phyloP scores from a whole-genome alignment of 2,888 invertebrate species.

The Sipunculus nudus region DNA sequence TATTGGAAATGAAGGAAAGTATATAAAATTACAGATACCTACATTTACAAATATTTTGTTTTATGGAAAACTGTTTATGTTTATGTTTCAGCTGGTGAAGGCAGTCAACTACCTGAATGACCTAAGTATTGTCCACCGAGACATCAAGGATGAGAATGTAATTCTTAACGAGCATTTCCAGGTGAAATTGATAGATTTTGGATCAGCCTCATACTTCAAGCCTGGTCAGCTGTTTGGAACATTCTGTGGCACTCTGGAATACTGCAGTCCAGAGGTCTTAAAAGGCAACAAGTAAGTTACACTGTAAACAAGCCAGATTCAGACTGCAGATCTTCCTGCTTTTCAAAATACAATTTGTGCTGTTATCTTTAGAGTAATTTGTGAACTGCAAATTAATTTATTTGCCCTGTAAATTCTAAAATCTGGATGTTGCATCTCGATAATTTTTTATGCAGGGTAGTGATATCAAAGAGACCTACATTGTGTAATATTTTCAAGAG shows the following conservation, averaged over 20 bases:
- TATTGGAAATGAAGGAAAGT: no score
- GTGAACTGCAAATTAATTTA: no score
- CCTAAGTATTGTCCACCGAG: constrained; percentile 76
- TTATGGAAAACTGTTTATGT: not conserved
- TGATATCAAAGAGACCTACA: no score
- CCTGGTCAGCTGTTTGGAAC: constrained; percentile 76
- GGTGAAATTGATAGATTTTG: constrained; percentile 81
- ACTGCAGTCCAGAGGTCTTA: constrained; percentile 80
- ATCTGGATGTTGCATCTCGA: no score
- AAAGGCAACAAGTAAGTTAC: constrained; percentile 74
- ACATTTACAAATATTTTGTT: not conserved
- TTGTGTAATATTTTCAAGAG: no score
- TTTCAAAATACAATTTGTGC: no score
- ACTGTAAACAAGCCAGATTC: no score
- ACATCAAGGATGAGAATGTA: constrained; percentile 81
- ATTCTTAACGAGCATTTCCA: constrained; percentile 78
- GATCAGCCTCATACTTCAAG: constrained; percentile 75
- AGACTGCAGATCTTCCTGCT: no score
- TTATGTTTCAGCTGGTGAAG: constrained; percentile 72
- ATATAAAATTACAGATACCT: not conserved
- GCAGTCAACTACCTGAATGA: constrained; percentile 77
- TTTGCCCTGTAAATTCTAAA: no score
- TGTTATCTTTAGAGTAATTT: no score
- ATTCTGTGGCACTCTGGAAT: constrained; percentile 81
- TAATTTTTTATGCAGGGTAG: no score